Evolutionary conservation across 2,113 vertebrate genomes (phyloP), one percentile per base, ranked within the genome.

Genomic region (Chrysochloris asiatica): DNA sequence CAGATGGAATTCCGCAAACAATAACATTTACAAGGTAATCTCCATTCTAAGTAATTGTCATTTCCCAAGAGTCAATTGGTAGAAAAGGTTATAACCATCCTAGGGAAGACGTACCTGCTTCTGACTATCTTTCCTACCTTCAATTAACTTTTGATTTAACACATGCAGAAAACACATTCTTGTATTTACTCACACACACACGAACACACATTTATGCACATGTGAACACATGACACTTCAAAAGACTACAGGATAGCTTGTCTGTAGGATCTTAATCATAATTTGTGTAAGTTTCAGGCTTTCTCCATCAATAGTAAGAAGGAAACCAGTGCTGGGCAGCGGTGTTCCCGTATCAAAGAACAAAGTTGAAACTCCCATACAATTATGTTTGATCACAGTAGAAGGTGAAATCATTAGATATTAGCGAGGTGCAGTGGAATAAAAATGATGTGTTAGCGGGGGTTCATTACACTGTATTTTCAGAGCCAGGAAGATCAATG

Each of bases 401-500:
- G 98, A 98, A 98, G 98, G 98, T 98, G 97, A 97, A 98, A 98
- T 98, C 98, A 98, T 98, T 98, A 98, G 98, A 97, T 98, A 98
- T 98, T 98, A 98, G 98, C 94, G 95, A 98, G 97, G 98, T 98
- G 97, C 96, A 96, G 97, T 97, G 96, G 97, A 97, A 98, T 98
- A 98, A 98, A 98, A 98, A 97, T 98, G 98, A 98, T 98, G 97
- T 97, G 97, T 98, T 98, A 97, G 97, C 93, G 89, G 98, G 98
- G 98, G 98, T 98, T 98, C 98, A 98, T 98, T 98, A 98, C 97
- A 97, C 97, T 97, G 97, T 98, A 97, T 98, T 98, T 97, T 95
- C 97, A 96, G 96, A 98, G 98, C 97, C 97, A 97, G 97, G 97
- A 98, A 98, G 98, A 98, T 98, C 98, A 97, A 98, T 98, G 98